Evolutionary conservation across 2,888 invertebrate species (phyloP).

Genomic region (Actias luna): DNA sequence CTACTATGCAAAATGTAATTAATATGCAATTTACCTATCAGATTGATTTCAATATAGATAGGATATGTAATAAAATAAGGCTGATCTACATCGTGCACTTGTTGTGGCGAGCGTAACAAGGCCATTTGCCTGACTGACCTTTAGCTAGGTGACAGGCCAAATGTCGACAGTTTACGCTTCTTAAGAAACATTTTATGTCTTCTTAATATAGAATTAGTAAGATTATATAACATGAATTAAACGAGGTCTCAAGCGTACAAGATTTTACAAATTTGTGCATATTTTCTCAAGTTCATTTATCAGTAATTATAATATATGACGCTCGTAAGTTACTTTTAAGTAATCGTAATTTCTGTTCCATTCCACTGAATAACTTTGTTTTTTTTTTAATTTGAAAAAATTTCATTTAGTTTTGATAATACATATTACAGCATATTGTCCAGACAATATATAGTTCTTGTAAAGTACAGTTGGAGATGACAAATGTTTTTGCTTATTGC

Average conservation of each 20-base stretch:
- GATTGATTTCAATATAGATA: conserved; percentile 6
- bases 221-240: neutral
- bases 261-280: neutral
- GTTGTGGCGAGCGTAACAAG: conserved; percentile 57
- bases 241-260: neutral
- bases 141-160: conserved; percentile 68
- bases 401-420: too few species aligned
- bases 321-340: neutral
- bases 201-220: neutral
- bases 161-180: conserved; percentile 39
- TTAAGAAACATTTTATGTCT: conserved; percentile 24
- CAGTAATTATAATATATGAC: neutral
- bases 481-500: too few species aligned
- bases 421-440: too few species aligned
- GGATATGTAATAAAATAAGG: conserved; percentile 14
- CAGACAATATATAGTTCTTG: too few species aligned
- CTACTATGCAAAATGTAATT: conserved; percentile 5
- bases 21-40: conserved; percentile 11
- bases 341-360: too few species aligned
- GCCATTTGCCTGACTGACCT: conserved; percentile 58
- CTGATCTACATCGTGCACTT: conserved; percentile 53
- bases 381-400: too few species aligned
- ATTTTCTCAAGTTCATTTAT: neutral
- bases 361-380: too few species aligned
- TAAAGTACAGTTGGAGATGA: too few species aligned